phyloP scores from a whole-genome alignment of 2,113 vertebrate genomes.

The Rhinichthys klamathensis region DNA sequence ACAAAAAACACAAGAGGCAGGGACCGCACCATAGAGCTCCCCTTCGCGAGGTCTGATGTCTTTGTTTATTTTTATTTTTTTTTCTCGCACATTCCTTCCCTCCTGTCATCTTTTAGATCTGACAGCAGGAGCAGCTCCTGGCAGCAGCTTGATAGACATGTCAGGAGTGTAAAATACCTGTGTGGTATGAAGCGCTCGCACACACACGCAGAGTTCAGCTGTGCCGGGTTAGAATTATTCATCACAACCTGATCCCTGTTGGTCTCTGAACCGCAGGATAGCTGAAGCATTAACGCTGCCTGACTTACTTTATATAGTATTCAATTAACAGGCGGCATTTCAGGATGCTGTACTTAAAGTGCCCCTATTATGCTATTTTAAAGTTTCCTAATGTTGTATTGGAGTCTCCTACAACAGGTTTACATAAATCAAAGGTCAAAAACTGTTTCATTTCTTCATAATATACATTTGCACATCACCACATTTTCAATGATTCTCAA shows the following conservation, averaged over 20 bases:
- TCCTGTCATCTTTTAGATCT: constrained; percentile 47
- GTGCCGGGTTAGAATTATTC: constrained; percentile 40
- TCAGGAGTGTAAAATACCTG: constrained; percentile 46
- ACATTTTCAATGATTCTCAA: no score
- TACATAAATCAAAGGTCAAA: no score
- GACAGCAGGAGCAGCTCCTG: constrained; percentile 48
- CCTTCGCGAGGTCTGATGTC: constrained; percentile 40
- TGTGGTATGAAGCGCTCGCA: constrained; percentile 31
- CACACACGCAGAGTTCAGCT: constrained; percentile 36
- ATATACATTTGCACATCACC: no score
- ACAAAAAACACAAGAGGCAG: constrained; percentile 12
- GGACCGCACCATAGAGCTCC: neutral
- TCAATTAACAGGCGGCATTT: constrained; percentile 27
- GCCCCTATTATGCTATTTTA: no score
- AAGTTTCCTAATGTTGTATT: no score
- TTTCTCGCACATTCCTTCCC: constrained; percentile 13
- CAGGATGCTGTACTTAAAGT: neutral
- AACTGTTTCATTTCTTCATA: no score
- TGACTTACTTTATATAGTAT: constrained; percentile 30
- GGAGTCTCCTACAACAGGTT: no score
- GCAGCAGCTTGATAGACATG: constrained; percentile 51
- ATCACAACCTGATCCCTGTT: constrained; percentile 44
- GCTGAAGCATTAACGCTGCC: constrained; percentile 27
- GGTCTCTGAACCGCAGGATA: constrained; percentile 35
- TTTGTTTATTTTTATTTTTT: constrained; percentile 51